These are phyloP conservation scores for Anoura caudifer DNA, from an alignment of 2,113 vertebrate species.

Conservation along the genomic window DNA sequence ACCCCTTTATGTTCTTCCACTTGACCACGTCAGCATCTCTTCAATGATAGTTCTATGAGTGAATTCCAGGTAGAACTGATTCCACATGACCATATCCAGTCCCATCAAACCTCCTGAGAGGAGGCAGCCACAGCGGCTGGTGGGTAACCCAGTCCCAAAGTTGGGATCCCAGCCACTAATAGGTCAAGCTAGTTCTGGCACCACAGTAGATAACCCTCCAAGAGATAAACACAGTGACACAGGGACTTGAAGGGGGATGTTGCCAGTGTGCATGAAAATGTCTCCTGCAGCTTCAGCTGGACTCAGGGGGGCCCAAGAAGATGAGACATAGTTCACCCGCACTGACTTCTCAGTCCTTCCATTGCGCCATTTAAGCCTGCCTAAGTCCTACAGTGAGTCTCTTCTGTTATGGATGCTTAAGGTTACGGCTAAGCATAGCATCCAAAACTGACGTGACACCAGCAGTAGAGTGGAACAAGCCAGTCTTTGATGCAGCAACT, in stretches of 20 bases:
- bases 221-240: background rate
- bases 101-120: background rate
- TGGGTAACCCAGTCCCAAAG: fast-evolving
- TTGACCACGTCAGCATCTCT: background rate
- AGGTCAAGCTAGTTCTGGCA: background rate
- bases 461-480: background rate
- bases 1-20: background rate
- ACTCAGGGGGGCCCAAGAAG: background rate
- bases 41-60: background rate
- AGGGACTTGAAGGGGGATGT: background rate
- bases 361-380: background rate
- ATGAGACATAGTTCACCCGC: fast-evolving
- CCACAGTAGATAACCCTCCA: background rate
- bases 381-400: background rate
- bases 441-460: background rate
- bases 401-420: background rate
- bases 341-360: background rate
- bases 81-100: background rate
- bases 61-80: background rate
- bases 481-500: background rate
- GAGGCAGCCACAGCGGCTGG: background rate
- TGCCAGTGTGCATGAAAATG: background rate
- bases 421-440: no score
- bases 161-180: background rate
- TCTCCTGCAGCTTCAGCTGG: background rate